Conservation (phyloP, 1,140 invertebrate genomes). For the Drosophila punjabiensis region DNA sequence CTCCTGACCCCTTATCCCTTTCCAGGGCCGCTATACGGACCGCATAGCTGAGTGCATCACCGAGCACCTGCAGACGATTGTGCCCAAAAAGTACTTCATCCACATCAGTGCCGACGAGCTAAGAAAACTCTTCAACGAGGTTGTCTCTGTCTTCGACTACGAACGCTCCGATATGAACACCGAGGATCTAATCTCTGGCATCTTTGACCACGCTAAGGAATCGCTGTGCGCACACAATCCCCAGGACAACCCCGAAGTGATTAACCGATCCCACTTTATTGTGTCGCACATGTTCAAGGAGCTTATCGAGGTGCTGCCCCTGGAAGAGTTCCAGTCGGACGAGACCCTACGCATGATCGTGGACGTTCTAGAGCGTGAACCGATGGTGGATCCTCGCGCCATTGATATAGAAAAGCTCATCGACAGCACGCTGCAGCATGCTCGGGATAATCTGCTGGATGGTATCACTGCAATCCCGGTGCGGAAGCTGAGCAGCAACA, state of each 20-base stretch:
- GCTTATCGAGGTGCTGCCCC: constrained; percentile 73
- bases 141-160: constrained; percentile 73
- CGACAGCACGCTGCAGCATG: constrained; percentile 53
- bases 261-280: constrained; percentile 73
- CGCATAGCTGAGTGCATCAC: constrained; percentile 75
- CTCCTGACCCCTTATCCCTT: not conserved
- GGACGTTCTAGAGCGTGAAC: constrained; percentile 67
- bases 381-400: constrained; percentile 70
- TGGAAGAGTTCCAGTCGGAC: constrained; percentile 75
- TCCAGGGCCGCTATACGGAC: constrained; percentile 70
- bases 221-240: constrained; percentile 39
- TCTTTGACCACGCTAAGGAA: constrained; percentile 76
- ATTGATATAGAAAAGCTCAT: constrained; percentile 72
- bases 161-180: constrained; percentile 77
- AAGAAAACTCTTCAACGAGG: constrained; percentile 73
- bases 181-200: constrained; percentile 73
- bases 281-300: constrained; percentile 75
- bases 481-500: constrained; percentile 50
- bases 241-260: constrained; percentile 24
- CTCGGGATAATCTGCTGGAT: constrained; percentile 72
- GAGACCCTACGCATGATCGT: constrained; percentile 66
- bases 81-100: constrained; percentile 80
- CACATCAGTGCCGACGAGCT: constrained; percentile 68
- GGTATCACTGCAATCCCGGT: constrained; percentile 70
- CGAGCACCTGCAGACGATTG: constrained; percentile 68